A percentile compares a stretch with the other conserved stretches of the same genome.
Conservation (phyloP, 2,888 invertebrate genomes). For the Uloborus plumipes region DNA sequence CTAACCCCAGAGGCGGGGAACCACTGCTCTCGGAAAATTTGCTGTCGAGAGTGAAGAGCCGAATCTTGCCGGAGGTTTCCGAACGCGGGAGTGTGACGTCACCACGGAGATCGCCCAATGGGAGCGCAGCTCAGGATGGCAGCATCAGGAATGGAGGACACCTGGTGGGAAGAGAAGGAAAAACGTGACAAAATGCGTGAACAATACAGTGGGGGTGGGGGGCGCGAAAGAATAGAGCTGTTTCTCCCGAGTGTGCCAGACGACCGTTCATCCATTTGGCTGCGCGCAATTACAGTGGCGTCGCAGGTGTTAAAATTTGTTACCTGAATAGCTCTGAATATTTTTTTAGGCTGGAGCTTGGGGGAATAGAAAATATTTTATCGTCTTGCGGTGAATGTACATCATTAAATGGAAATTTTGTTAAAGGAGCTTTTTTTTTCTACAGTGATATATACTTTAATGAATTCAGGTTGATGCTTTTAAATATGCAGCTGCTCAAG, state of each 20-base stretch:
- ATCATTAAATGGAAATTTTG: too few relatives aligned
- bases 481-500: too few relatives aligned
- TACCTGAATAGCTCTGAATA: not conserved
- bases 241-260: not conserved
- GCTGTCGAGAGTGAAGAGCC: not conserved
- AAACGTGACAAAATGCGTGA: slow-evolving; percentile 28
- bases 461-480: too few relatives aligned
- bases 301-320: slow-evolving; percentile 48
- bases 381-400: too few relatives aligned
- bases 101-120: slow-evolving; percentile 24
- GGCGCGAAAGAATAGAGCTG: slow-evolving; percentile 8
- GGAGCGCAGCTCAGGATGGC: slow-evolving; percentile 10
- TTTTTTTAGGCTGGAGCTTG: too few relatives aligned
- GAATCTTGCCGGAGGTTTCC: slow-evolving; percentile 22
- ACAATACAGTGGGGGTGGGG: slow-evolving; percentile 25
- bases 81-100: slow-evolving; percentile 34
- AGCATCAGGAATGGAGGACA: slow-evolving; percentile 36
- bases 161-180: slow-evolving; percentile 35
- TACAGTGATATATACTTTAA: too few relatives aligned
- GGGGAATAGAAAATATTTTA: too few relatives aligned
- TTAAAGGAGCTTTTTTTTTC: too few relatives aligned
- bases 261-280: slow-evolving; percentile 35
- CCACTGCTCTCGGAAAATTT: too few relatives aligned
- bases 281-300: slow-evolving; percentile 37
- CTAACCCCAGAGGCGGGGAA: too few relatives aligned